Conservation (phyloP, 2,113 vertebrate species). For the Sebastes schlegelii region DNA sequence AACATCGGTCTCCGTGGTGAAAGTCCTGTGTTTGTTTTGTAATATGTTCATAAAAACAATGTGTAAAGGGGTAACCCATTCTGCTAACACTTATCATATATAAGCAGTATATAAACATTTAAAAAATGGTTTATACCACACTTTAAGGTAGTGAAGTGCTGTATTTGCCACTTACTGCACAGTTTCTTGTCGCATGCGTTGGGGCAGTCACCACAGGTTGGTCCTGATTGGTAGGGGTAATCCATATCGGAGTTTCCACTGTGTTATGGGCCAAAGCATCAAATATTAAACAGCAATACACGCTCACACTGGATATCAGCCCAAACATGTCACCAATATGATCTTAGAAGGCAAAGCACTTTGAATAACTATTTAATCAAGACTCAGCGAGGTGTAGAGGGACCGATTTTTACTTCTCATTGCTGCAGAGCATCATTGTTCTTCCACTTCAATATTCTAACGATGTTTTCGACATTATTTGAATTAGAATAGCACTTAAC, state of each 20-base stretch:
- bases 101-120: background rate
- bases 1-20: too few relatives aligned
- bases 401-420: background rate
- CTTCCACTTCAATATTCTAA: background rate
- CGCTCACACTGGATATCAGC: background rate
- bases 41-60: too few relatives aligned
- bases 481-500: background rate
- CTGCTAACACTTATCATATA: background rate
- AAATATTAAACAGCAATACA: constrained; percentile 41
- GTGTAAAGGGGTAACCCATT: too few relatives aligned
- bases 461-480: background rate
- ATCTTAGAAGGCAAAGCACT: background rate
- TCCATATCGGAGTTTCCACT: constrained; percentile 64
- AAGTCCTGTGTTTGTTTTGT: too few relatives aligned
- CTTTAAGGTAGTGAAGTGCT: too few relatives aligned
- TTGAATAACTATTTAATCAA: background rate
- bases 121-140: background rate
- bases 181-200: constrained; percentile 65
- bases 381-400: background rate
- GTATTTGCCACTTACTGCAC: constrained; percentile 72
- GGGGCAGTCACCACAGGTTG: constrained; percentile 68
- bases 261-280: constrained; percentile 40
- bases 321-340: constrained; percentile 4
- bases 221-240: constrained; percentile 65
- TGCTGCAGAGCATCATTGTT: background rate